phyloP scores from a whole-genome alignment of 2,888 invertebrate species.

The Metopia argyrocephala region DNA sequence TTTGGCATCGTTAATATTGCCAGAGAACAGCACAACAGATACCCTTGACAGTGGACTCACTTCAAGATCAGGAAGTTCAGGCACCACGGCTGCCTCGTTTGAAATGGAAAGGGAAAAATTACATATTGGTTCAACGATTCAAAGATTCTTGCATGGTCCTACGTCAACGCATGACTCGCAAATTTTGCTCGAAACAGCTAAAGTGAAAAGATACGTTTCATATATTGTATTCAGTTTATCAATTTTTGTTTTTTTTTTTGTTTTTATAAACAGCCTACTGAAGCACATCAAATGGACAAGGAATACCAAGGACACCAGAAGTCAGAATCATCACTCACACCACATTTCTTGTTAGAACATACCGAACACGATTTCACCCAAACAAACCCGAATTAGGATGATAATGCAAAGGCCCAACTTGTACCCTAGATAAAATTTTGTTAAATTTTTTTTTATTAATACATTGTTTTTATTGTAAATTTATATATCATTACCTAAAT shows the following conservation, averaged over 20 bases:
- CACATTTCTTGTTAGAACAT: conserved; percentile 68
- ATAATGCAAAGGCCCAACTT: conserved; percentile 73
- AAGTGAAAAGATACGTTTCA: too few relatives aligned
- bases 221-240: neutral
- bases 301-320: conserved; percentile 3
- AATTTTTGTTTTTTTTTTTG: neutral
- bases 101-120: conserved; percentile 65
- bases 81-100: conserved; percentile 66
- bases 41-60: conserved; percentile 54
- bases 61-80: conserved; percentile 58
- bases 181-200: conserved; percentile 70
- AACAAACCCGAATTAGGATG: conserved; percentile 70
- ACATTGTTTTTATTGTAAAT: conserved; percentile 4
- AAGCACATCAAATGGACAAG: conserved; percentile 67
- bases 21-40: conserved; percentile 36
- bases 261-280: conserved; percentile 63
- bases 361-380: conserved; percentile 68
- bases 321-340: conserved; percentile 43
- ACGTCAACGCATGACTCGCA: conserved; percentile 67
- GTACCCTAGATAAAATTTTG: conserved; percentile 70
- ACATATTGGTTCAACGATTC: conserved; percentile 69
- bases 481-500: conserved; percentile 21
- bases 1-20: conserved; percentile 69
- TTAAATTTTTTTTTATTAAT: conserved; percentile 21
- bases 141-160: conserved; percentile 69